Evolutionary conservation across 2,113 vertebrate species (phyloP).

Genomic region (Corythoichthys haematopterus): DNA sequence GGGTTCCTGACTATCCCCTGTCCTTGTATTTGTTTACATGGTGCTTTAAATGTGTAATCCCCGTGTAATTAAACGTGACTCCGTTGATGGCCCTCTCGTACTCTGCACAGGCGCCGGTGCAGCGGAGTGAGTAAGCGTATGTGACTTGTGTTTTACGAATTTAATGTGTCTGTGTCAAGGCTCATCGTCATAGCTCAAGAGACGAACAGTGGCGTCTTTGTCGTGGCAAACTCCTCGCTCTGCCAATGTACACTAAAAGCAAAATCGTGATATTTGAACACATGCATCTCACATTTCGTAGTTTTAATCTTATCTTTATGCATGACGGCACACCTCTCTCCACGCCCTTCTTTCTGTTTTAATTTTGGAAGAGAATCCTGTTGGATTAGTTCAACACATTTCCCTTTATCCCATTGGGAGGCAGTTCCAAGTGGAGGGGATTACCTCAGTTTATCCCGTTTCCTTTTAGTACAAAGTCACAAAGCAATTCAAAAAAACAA

Average conservation of each 20-base stretch:
- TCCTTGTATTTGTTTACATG: conserved; percentile 28
- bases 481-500: conserved; percentile 55
- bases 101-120: conserved; percentile 19
- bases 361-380: conserved; percentile 46
- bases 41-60: conserved; percentile 33
- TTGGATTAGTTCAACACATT: conserved; percentile 66
- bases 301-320: conserved; percentile 40
- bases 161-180: conserved; percentile 31
- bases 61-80: conserved; percentile 51
- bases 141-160: conserved; percentile 47
- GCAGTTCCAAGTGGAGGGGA: conserved; percentile 60
- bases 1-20: conserved; percentile 23
- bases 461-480: conserved; percentile 56
- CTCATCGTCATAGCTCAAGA: conserved; percentile 20
- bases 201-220: conserved; percentile 20
- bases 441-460: conserved; percentile 57
- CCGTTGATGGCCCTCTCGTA: conserved; percentile 41
- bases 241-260: conserved; percentile 13
- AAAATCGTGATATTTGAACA: conserved; percentile 11
- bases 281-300: not conserved
- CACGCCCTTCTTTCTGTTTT: conserved; percentile 39
- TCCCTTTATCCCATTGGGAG: conserved; percentile 56
- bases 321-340: conserved; percentile 5
- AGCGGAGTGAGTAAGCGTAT: conserved; percentile 37
- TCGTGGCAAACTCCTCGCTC: conserved; percentile 12